phyloP scores from a whole-genome alignment of 2,113 vertebrate species.

The Coryphaenoides rupestris region DNA sequence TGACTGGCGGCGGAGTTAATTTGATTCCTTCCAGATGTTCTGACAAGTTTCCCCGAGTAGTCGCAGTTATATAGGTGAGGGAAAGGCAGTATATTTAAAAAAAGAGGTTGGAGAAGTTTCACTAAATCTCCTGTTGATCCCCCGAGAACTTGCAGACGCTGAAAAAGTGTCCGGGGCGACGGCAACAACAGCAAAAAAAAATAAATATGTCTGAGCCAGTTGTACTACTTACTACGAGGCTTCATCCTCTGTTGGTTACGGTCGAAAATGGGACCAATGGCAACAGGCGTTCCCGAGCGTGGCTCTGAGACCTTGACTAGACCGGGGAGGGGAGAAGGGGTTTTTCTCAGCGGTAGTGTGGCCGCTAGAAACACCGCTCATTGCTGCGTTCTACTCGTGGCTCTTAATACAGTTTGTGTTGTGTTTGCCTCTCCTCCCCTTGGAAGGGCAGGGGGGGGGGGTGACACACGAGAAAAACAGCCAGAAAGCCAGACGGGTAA shows the following conservation, averaged over 20 bases:
- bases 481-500: no score
- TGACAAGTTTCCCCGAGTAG: conserved; percentile 56
- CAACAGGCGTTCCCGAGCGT: conserved; percentile 8
- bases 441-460: no score
- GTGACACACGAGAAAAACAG: no score
- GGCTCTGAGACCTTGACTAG: conserved; percentile 34
- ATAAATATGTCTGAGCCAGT: no score
- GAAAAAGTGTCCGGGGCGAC: conserved; percentile 2
- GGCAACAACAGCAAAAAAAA: not conserved
- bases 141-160: conserved; percentile 27
- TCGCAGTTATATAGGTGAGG: conserved; percentile 26
- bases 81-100: conserved; percentile 27
- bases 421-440: no score
- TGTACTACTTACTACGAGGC: not conserved
- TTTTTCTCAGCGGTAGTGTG: conserved; percentile 42
- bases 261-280: conserved; percentile 34
- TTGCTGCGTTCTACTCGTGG: conserved; percentile 48
- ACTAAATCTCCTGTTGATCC: conserved; percentile 40
- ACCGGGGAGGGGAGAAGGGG: conserved; percentile 55
- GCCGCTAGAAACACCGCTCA: conserved; percentile 45
- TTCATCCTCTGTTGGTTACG: conserved; percentile 3
- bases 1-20: conserved; percentile 54
- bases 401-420: conserved; percentile 52
- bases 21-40: conserved; percentile 73
- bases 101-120: conserved; percentile 19